phyloP scores from a whole-genome alignment of 2,797 vertebrate species.

The Hybognathus amarus region DNA sequence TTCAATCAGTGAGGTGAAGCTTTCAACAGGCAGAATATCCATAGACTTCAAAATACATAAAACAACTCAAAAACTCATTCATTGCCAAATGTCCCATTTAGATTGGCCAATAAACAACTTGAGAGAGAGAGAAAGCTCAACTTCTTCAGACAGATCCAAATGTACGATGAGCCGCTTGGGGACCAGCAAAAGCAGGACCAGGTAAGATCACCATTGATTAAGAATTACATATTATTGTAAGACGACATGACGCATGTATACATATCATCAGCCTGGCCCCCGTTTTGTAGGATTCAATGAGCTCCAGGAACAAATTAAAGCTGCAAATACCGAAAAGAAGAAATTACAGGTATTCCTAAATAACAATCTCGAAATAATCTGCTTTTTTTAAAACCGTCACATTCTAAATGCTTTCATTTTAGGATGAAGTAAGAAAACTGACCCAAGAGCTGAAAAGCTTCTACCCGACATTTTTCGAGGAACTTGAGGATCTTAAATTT shows the following conservation, averaged over 20 bases:
- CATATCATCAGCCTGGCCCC: background rate
- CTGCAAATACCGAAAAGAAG: slow-evolving; percentile 80
- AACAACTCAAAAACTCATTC: background rate
- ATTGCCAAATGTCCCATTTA: slow-evolving; percentile 54
- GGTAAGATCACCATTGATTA: slow-evolving; percentile 66
- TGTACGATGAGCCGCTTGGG: slow-evolving; percentile 65
- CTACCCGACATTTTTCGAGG: slow-evolving; percentile 89
- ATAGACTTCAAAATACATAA: background rate
- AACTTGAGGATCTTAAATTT: slow-evolving; percentile 94
- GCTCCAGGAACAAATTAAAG: slow-evolving; percentile 74
- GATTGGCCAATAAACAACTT: slow-evolving; percentile 76
- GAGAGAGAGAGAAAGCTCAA: slow-evolving; percentile 82
- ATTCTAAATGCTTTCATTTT: background rate
- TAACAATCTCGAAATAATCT: background rate
- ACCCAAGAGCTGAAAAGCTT: slow-evolving; percentile 86
- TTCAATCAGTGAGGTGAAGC: slow-evolving; percentile 80
- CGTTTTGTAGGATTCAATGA: slow-evolving; percentile 66
- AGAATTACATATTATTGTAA: background rate
- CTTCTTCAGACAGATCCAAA: slow-evolving; percentile 73
- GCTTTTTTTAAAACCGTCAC: background rate
- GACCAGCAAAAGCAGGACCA: slow-evolving; percentile 37
- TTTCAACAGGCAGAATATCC: background rate
- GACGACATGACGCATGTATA: background rate
- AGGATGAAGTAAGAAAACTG: slow-evolving; percentile 82
- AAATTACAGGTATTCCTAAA: slow-evolving; percentile 75